Base-by-base conservation (phyloP, 2,797 vertebrate genomes). In the Melanotaenia maccullochi region DNA sequence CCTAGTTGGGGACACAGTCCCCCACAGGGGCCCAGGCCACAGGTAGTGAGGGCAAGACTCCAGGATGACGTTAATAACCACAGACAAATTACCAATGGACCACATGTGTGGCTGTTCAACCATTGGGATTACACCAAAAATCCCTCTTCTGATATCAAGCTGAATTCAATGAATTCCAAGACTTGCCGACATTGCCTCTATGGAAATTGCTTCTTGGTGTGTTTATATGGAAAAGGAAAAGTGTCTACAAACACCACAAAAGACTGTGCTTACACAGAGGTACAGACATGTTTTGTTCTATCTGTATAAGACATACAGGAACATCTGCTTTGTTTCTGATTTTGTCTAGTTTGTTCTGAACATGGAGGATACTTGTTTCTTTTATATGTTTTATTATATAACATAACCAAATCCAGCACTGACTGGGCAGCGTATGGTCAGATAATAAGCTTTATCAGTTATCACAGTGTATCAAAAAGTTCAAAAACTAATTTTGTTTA, bases 141-240 rank as follows among this genome's bases (percentile, higher is more conserved):
- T 69, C 85, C 82, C 71, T 44, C 79, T 52, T 73, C 79, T 83
- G 92, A 87, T 92, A 84, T 83, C 87, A 83, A 78, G 90, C 90
- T 96, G 96, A 97, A 97, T 97, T 97, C 96, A 96, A 92, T 97
- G 97, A 98, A 97, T 97, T 97, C 96, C 93, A 90, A 95, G 90
- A 95, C 90, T 94, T 90, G 88, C 87, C 87, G 66, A 91, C 81
- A 87, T 91, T 88, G 89, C 90, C 93, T 93, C 89, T 69, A 73
- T 79, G 82, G 76, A 84, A 79, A 73, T 85, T 80, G 80, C 83
- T 86, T 87, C 81, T 62, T 70, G 60, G 73, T 86, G 89, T 81
- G 85, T 89, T 90, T 85, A 68, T 85, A 76, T 73, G 40, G 40
- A 44, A 44, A 40, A 38, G 61, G 82, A 76, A 69, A 82, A 60